Evolutionary conservation across 2,888 invertebrate species (phyloP).

Genomic region (Litoditis marina): DNA sequence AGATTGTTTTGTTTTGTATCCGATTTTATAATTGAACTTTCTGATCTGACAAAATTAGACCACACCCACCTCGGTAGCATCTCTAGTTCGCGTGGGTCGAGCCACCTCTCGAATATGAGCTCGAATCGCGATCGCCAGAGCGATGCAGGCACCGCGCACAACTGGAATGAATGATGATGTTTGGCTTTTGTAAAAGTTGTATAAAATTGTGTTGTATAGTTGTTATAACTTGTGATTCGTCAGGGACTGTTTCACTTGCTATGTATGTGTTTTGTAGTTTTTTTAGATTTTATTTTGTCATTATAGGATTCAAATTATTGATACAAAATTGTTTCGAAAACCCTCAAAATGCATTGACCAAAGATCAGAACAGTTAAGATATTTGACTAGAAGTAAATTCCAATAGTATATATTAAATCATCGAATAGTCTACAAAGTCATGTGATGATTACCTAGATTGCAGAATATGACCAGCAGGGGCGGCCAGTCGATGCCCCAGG

Average conservation of each 20-base stretch:
- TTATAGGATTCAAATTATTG: no score
- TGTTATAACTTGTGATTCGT: no score
- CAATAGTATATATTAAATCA: neutral
- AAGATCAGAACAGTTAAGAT: no score
- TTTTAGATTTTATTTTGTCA: no score
- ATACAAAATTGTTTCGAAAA: no score
- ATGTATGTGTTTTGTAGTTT: no score
- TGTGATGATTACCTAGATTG: constrained; percentile 29
- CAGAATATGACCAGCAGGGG: constrained; percentile 25
- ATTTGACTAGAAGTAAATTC: neutral
- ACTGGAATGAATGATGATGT: constrained; percentile 12
- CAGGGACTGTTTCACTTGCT: no score
- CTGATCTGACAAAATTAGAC: no score
- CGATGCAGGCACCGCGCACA: constrained; percentile 32
- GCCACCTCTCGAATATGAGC: constrained; percentile 26
- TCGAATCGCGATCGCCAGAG: constrained; percentile 31
- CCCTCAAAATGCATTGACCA: no score
- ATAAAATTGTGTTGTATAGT: no score
- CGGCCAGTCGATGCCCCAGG: constrained; percentile 29
- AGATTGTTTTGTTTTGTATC: no score
- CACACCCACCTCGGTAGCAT: constrained; percentile 30
- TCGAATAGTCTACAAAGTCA: neutral
- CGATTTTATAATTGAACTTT: no score
- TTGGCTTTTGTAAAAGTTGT: neutral
- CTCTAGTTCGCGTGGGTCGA: constrained; percentile 35